Evolutionary conservation across 2,797 vertebrate genomes (phyloP).

Genomic region (Pseudochaenichthys georgianus): DNA sequence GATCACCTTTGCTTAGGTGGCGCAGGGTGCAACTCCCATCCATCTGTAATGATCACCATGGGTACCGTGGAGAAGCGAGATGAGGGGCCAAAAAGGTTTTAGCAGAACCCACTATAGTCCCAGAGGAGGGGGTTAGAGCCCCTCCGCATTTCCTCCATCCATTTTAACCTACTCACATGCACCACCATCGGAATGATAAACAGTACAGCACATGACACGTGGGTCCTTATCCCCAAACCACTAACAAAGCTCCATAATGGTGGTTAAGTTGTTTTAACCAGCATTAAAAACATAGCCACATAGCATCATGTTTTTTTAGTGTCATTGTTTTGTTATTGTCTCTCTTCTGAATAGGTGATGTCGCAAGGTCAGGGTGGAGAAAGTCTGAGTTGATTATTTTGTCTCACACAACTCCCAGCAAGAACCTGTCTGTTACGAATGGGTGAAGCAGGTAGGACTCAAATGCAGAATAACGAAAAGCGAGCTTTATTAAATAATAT

Average conservation of each 20-base stretch:
- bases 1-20: slow-evolving; percentile 49
- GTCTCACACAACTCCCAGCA: neutral
- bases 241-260: neutral
- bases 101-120: slow-evolving; percentile 68
- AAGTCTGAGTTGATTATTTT: neutral
- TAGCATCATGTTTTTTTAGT: neutral
- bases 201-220: neutral
- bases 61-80: slow-evolving; percentile 39
- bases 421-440: no score
- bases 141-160: slow-evolving; percentile 78
- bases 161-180: slow-evolving; percentile 15
- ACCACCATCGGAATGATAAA: neutral
- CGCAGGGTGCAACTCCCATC: slow-evolving; percentile 29
- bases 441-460: no score
- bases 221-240: neutral
- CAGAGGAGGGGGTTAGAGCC: slow-evolving; percentile 77
- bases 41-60: slow-evolving; percentile 63
- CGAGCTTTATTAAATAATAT: no score
- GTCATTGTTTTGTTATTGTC: neutral
- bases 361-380: neutral
- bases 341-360: neutral
- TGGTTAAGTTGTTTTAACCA: neutral
- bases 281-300: neutral
- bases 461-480: no score
- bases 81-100: slow-evolving; percentile 29